Base-by-base conservation (phyloP, 2,888 invertebrate genomes). In the Homarus gammarus region DNA sequence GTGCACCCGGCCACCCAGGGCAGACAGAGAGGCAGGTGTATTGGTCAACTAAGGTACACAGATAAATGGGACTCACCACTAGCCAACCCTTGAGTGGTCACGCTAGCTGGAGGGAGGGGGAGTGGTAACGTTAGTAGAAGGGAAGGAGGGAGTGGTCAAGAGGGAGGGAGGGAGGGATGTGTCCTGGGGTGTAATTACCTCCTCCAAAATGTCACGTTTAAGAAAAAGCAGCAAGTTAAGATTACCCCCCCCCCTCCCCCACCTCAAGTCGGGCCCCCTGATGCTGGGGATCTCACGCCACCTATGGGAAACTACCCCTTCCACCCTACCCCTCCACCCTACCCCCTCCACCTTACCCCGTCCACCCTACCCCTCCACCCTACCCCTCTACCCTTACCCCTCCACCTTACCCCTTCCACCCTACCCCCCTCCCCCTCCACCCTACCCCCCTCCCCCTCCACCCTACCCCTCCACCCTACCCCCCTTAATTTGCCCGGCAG, bases 401-500 rank as follows among this genome's bases (percentile, higher is more conserved):
- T n/a, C n/a, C n/a, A n/a, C n/a, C n/a, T n/a, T n/a, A n/a, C n/a
- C n/a, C n/a, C n/a, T n/a, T n/a, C n/a, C n/a, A n/a, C n/a, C n/a
- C n/a, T n/a, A n/a, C n/a, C n/a, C n/a, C n/a, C n/a, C n/a, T n/a
- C n/a, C n/a, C n/a, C n/a, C n/a, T n/a, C n/a, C n/a, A n/a, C n/a
- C n/a, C 61, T 40, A n/a, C n/a, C n/a, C n/a, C n/a, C n/a, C 27
- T 68, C 22, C 68, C 82, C 64, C 68, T 8, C 31, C 44, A n/a
- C 22, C 38, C 27, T 68, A 22, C 68, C 82, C 64, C 68, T 8
- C 31, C 44, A n/a, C 22, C 38, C 40, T 40, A 44, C 82, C 40
- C n/a, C n/a, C 68, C 68, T 68, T 40, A 82, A 44, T 68, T 31
- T 68, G 68, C 82, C 64, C 82, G 40, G 68, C 82, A 64, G 68